phyloP scores from a whole-genome alignment of 92 coral and sea anemone species.

The Zoanthus sociatus region DNA sequence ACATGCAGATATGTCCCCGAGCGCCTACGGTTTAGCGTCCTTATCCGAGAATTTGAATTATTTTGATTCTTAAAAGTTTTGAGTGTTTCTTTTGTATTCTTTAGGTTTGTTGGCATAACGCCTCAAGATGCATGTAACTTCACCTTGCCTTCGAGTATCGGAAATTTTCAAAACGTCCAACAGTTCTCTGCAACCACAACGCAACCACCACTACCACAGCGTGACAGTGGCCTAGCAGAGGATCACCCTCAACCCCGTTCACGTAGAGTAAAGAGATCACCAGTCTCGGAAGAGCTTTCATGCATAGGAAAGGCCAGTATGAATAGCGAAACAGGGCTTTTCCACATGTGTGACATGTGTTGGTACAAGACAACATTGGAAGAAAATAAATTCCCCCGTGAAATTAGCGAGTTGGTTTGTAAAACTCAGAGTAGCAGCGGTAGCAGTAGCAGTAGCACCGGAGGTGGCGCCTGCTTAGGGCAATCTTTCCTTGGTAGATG shows the following conservation, averaged over 20 bases:
- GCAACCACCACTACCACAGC: not conserved
- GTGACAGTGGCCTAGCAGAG: not conserved
- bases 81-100: no score
- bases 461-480: not conserved
- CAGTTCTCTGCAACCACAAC: not conserved
- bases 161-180: not conserved
- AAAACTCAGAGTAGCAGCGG: not conserved
- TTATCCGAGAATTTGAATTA: no score
- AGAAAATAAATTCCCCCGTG: not conserved
- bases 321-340: constrained; percentile 21
- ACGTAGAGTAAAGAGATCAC: constrained; percentile 8
- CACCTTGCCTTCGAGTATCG: constrained; percentile 24
- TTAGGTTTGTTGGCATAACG: constrained; percentile 34
- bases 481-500: not conserved
- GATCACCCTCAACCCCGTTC: not conserved
- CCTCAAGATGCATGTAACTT: constrained; percentile 23
- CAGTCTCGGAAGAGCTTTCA: not conserved
- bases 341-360: constrained; percentile 34
- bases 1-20: no score
- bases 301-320: constrained; percentile 5
- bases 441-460: not conserved
- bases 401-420: constrained; percentile 21
- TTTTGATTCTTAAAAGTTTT: no score
- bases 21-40: no score
- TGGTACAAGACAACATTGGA: constrained; percentile 24